Percentiles rank a stretch among this genome's conserved stretches.
These are phyloP conservation scores for Eueides isabella DNA, from an alignment of 1,140 invertebrate species.

Conservation along the genomic window DNA sequence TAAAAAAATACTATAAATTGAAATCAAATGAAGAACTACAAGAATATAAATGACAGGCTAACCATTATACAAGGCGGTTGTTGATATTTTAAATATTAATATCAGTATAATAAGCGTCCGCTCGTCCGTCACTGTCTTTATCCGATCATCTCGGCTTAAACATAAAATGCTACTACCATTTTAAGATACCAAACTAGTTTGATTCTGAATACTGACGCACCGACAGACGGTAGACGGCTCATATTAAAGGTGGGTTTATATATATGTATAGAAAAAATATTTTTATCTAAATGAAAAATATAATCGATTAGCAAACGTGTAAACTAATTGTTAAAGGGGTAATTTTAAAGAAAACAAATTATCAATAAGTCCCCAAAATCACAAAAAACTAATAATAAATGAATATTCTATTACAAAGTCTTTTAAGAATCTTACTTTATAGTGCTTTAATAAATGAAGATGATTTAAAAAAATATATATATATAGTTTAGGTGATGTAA, in stretches of 20 bases:
- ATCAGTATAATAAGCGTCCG: slow-evolving; percentile 36
- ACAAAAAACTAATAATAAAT: too few species aligned
- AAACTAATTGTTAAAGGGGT: too few species aligned
- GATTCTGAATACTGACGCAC: slow-evolving; percentile 35
- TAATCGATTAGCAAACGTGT: too few species aligned
- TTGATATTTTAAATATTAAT: slow-evolving; percentile 35
- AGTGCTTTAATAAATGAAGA: too few species aligned
- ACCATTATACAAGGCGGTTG: neutral
- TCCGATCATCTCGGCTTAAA: slow-evolving; percentile 51
- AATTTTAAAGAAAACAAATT: too few species aligned
- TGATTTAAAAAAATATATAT: too few species aligned
- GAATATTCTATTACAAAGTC: too few species aligned
- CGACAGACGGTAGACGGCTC: slow-evolving; percentile 31
- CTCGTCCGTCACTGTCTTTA: slow-evolving; percentile 53
- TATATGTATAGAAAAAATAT: too few species aligned
- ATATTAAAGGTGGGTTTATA: neutral
- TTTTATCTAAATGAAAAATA: too few species aligned
- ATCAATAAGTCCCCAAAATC: too few species aligned
- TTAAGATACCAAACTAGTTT: slow-evolving; percentile 52
- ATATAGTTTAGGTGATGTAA: too few species aligned
- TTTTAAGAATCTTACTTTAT: too few species aligned
- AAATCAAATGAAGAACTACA: neutral
- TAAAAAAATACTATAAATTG: neutral
- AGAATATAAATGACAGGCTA: neutral
- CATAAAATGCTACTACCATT: slow-evolving; percentile 54